Percentiles rank a stretch among this genome's conserved stretches.
Evolutionary conservation across 2,888 invertebrate genomes (phyloP).

Genomic region (Peribatodes rhomboidaria): DNA sequence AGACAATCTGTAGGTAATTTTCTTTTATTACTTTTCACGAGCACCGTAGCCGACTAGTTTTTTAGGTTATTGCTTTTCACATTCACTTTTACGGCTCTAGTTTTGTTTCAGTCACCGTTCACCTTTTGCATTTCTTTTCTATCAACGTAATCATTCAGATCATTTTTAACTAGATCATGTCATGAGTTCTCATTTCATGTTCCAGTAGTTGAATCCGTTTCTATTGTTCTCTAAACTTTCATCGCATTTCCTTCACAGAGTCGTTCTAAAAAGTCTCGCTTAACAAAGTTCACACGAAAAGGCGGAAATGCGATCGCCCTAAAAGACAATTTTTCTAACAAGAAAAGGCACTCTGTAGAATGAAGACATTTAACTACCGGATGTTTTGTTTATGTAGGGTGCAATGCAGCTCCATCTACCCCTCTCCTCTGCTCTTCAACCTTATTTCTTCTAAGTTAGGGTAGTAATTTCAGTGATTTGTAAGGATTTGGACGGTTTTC

Average conservation of each 20-base stretch:
- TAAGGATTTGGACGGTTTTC: conserved; percentile 31
- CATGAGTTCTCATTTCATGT: conserved; percentile 11
- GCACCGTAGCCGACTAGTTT: conserved; percentile 17
- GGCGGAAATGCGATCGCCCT: conserved; percentile 44
- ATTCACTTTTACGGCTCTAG: conserved; percentile 12
- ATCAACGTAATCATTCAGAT: not conserved
- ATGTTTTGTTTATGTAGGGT: conserved; percentile 61
- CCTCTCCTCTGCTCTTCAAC: conserved; percentile 3
- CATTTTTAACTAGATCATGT: conserved; percentile 5
- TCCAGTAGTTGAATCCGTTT: not conserved
- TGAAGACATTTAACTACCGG: conserved; percentile 69
- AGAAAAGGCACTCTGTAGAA: conserved; percentile 70
- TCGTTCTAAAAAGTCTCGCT: conserved; percentile 24
- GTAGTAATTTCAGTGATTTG: conserved; percentile 24
- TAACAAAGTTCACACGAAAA: conserved; percentile 32
- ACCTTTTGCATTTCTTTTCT: not conserved
- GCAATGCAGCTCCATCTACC: conserved; percentile 31
- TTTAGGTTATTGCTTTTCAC: conserved; percentile 22
- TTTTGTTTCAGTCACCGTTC: conserved; percentile 12
- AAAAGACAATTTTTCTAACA: conserved; percentile 56
- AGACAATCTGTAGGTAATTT: conserved; percentile 44
- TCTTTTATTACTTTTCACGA: conserved; percentile 34
- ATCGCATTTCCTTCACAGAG: conserved; percentile 8
- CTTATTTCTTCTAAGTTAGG: conserved; percentile 1
- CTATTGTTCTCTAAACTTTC: conserved; percentile 17